phyloP scores from a whole-genome alignment of 2,888 invertebrate genomes.

The Boloria selene region DNA sequence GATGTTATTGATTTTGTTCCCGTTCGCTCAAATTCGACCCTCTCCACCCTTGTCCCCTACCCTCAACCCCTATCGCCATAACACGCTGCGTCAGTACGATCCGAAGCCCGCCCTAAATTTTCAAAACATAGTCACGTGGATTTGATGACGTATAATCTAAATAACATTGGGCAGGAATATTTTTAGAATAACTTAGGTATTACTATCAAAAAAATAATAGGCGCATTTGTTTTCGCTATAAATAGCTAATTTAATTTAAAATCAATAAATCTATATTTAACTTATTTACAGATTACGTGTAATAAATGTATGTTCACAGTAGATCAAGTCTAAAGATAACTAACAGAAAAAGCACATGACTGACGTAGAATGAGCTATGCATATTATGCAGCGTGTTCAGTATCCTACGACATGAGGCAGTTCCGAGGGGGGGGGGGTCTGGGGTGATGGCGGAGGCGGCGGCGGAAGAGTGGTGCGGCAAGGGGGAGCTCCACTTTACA shows the following conservation, averaged over 20 bases:
- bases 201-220: too few species aligned
- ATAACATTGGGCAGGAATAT: neutral
- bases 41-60: conserved; percentile 43
- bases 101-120: conserved; percentile 45
- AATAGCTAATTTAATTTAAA: too few species aligned
- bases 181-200: neutral
- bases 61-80: conserved; percentile 30
- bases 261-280: too few species aligned
- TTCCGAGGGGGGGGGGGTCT: conserved; percentile 28
- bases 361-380: neutral
- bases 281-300: too few species aligned
- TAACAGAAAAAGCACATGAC: neutral
- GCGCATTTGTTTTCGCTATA: too few species aligned
- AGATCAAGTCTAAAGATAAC: too few species aligned
- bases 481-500: conserved; percentile 49
- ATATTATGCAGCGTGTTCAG: conserved; percentile 23
- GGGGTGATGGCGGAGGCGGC: conserved; percentile 38
- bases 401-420: conserved; percentile 43
- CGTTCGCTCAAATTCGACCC: conserved; percentile 47
- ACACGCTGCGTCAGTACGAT: conserved; percentile 30
- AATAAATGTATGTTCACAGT: too few species aligned
- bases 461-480: conserved; percentile 43
- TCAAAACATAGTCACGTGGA: conserved; percentile 48
- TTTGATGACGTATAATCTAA: neutral
- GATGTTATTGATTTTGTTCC: conserved; percentile 60